Conservation (phyloP, 2,888 invertebrate genomes). For the Xylota segnis region DNA sequence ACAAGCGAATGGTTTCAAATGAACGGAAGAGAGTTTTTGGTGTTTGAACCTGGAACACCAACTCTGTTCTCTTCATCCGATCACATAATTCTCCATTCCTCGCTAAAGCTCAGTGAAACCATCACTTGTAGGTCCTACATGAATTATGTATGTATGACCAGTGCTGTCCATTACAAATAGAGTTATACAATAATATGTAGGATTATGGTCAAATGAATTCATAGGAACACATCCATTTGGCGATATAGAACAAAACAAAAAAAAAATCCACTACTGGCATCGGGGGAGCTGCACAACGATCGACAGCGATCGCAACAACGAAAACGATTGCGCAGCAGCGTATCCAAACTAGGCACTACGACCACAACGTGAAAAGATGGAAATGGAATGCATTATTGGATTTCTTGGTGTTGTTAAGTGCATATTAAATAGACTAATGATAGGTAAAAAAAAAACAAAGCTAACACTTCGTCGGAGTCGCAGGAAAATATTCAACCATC, state of each 20-base stretch:
- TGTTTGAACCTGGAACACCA: no score
- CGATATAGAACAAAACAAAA: conserved; percentile 56
- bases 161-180: conserved; percentile 64
- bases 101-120: conserved; percentile 16
- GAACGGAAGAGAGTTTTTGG: no score
- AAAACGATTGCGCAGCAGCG: conserved; percentile 4
- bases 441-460: conserved; percentile 52
- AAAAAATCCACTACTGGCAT: conserved; percentile 27
- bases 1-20: no score
- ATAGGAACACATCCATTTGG: conserved; percentile 62
- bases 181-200: conserved; percentile 73
- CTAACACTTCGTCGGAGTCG: conserved; percentile 68
- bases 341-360: conserved; percentile 21
- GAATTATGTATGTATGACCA: conserved; percentile 62
- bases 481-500: conserved; percentile 61
- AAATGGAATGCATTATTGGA: conserved; percentile 76
- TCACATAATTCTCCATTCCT: neutral
- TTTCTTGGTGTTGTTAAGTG: conserved; percentile 77
- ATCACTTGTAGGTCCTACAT: conserved; percentile 43
- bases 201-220: conserved; percentile 77
- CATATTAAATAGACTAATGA: conserved; percentile 77
- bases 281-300: conserved; percentile 15
- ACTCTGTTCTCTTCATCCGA: no score
- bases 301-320: conserved; percentile 18
- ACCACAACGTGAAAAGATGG: conserved; percentile 57